These are phyloP conservation scores for Syrista parreyssii DNA, from an alignment of 2,888 invertebrate genomes.

Conservation along the genomic window DNA sequence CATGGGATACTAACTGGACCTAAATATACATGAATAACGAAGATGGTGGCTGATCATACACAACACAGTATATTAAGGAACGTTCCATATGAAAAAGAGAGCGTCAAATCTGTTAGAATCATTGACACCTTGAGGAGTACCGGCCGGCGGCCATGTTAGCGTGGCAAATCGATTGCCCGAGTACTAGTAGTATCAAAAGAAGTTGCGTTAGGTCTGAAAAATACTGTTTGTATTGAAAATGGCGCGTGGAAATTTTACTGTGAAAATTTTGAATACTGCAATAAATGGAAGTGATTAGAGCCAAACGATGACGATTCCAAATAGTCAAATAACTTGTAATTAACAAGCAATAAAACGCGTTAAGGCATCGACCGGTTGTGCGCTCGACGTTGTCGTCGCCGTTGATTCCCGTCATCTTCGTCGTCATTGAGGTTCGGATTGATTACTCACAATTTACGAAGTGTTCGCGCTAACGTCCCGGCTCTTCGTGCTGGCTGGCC, in stretches of 20 bases:
- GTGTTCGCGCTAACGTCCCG: slow-evolving; percentile 17
- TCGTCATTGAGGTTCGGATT: neutral
- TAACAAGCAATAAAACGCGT: neutral
- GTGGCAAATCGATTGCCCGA: neutral
- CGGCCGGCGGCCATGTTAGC: slow-evolving; percentile 57
- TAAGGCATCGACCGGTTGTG: neutral
- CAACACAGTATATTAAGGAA: neutral
- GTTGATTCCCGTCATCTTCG: neutral
- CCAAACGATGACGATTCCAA: neutral
- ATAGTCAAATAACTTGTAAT: neutral
- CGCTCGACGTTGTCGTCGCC: neutral
- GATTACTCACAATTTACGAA: slow-evolving; percentile 44
- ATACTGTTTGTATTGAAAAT: neutral
- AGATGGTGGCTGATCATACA: neutral
- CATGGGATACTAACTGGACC: neutral
- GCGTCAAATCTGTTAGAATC: neutral
- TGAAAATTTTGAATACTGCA: neutral
- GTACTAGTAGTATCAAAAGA: neutral
- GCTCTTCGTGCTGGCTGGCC: slow-evolving; percentile 39
- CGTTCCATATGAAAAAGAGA: neutral
- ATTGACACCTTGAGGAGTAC: slow-evolving; percentile 26
- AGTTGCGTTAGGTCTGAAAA: neutral
- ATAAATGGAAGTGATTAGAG: neutral
- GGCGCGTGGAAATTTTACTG: neutral
- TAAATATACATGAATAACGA: neutral